Conservation (phyloP, 1,140 invertebrate genomes). For the Pomacea maculata region DNA sequence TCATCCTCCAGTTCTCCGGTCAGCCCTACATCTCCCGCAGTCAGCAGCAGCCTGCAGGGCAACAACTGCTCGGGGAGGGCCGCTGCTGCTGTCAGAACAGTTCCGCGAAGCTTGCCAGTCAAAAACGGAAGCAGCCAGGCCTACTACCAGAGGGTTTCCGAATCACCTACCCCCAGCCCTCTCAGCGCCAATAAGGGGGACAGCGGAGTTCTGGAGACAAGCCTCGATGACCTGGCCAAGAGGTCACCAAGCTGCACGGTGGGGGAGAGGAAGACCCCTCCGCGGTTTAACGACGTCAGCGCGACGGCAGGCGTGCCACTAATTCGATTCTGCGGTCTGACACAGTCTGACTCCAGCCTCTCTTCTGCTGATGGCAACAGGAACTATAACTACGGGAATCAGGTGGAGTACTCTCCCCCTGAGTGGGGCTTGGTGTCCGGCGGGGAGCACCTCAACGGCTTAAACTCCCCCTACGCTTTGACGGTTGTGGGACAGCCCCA, state of each 20-base stretch:
- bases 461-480: conserved; percentile 14
- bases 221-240: not conserved
- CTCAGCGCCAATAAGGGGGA: not conserved
- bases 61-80: not conserved
- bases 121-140: not conserved
- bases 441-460: conserved; percentile 16
- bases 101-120: not conserved
- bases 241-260: not conserved
- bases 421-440: conserved; percentile 2
- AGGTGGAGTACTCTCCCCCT: conserved; percentile 17
- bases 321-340: conserved; percentile 19
- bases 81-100: not conserved
- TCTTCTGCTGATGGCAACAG: conserved; percentile 3
- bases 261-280: not conserved
- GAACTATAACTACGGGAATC: conserved; percentile 17
- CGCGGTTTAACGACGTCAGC: not conserved
- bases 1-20: not conserved
- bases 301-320: not conserved
- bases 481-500: not conserved
- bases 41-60: not conserved
- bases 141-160: conserved; percentile 2
- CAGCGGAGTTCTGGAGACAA: not conserved
- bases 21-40: conserved; percentile 17
- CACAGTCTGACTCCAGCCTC: conserved; percentile 21
- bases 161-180: not conserved